These are phyloP conservation scores for Nomia melanderi DNA, from an alignment of 1,140 invertebrate genomes.

Conservation along the genomic window DNA sequence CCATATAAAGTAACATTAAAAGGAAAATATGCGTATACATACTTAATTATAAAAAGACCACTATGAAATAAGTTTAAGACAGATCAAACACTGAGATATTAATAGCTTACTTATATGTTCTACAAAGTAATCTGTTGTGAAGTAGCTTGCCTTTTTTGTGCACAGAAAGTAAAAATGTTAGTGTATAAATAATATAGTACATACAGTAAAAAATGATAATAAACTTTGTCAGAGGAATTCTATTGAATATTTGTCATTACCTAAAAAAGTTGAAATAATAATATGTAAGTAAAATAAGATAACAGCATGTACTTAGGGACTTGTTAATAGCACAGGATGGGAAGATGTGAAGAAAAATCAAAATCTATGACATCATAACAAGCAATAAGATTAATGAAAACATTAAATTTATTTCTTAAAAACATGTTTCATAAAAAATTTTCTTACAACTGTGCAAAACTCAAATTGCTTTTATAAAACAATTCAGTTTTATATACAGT, in stretches of 20 bases:
- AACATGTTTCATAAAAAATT: slow-evolving; percentile 28
- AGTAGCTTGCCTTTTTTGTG: slow-evolving; percentile 19
- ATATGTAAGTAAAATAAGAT: slow-evolving; percentile 24
- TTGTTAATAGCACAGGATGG: neutral
- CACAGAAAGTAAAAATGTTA: slow-evolving; percentile 9
- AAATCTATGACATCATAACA: slow-evolving; percentile 15
- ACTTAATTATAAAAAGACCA: slow-evolving; percentile 8
- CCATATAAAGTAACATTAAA: slow-evolving; percentile 16
- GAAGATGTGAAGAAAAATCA: neutral
- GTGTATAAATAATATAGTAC: slow-evolving; percentile 38
- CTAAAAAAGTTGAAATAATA: slow-evolving; percentile 45
- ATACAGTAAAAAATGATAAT: slow-evolving; percentile 17
- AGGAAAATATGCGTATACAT: slow-evolving; percentile 25
- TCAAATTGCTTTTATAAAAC: slow-evolving; percentile 30
- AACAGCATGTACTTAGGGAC: neutral
- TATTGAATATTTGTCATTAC: slow-evolving; percentile 42
- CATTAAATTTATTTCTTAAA: slow-evolving; percentile 20
- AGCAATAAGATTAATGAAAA: slow-evolving; percentile 34
- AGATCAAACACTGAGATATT: slow-evolving; percentile 23
- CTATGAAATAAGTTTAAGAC: slow-evolving; percentile 5
- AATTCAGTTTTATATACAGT: neutral
- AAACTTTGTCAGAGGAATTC: slow-evolving; percentile 18
- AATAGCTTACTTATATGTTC: slow-evolving; percentile 19
- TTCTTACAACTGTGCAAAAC: slow-evolving; percentile 9
- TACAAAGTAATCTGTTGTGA: neutral